Percentiles rank a stretch among this genome's conserved stretches.
Conservation (phyloP, 2,888 invertebrate genomes). For the Thereva unica region DNA sequence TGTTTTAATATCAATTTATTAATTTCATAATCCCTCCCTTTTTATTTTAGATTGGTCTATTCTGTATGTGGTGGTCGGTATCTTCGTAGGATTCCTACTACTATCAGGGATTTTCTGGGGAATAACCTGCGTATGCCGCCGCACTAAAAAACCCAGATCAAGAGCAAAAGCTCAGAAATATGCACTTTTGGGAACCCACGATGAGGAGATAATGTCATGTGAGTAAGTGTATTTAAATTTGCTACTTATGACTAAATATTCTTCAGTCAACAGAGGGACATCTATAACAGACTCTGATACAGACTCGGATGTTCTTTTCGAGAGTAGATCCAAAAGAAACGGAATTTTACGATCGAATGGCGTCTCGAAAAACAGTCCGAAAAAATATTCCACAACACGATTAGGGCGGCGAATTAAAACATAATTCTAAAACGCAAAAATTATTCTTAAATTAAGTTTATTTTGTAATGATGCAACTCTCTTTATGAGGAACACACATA, state of each 20-base stretch:
- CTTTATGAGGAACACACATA: too few relatives aligned
- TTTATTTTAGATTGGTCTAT: constrained; percentile 83
- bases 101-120: constrained; percentile 69
- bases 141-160: constrained; percentile 60
- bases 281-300: constrained; percentile 78
- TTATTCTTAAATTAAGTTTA: constrained; percentile 3
- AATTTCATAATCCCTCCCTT: neutral
- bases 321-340: constrained; percentile 62
- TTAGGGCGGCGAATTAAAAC: constrained; percentile 57
- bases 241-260: neutral
- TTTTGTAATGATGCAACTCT: constrained; percentile 2
- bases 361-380: constrained; percentile 47
- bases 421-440: constrained; percentile 43
- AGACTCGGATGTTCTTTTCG: constrained; percentile 84
- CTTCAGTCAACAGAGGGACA: constrained; percentile 55
- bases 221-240: constrained; percentile 40
- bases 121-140: constrained; percentile 66
- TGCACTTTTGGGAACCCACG: constrained; percentile 70
- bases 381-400: constrained; percentile 50
- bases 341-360: constrained; percentile 40
- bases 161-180: constrained; percentile 68
- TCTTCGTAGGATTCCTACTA: constrained; percentile 65
- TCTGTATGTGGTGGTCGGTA: constrained; percentile 83
- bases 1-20: constrained; percentile 28
- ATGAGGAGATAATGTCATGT: constrained; percentile 63